phyloP scores from a whole-genome alignment of 2,113 vertebrate species.

The Camelus dromedarius region DNA sequence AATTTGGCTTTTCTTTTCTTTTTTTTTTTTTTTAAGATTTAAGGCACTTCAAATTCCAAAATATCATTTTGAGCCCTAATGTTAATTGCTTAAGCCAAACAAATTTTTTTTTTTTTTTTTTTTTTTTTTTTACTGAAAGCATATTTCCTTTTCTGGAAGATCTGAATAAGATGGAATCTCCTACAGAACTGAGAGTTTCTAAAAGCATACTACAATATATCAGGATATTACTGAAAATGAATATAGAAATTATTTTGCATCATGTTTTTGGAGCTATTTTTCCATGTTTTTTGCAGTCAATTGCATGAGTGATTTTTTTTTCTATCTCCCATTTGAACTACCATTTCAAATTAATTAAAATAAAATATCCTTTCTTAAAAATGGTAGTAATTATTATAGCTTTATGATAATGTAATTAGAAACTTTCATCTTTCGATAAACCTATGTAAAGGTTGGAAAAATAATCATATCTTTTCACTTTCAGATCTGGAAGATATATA shows the following conservation, averaged over 20 bases:
- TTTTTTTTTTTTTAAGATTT: background rate
- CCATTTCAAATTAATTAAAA: background rate
- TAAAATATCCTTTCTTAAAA: background rate
- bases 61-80: background rate
- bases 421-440: slow-evolving; percentile 2
- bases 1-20: background rate
- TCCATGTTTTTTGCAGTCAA: background rate
- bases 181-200: background rate
- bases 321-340: background rate
- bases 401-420: slow-evolving; percentile 27
- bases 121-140: slow-evolving; percentile 16
- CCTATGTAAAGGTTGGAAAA: background rate
- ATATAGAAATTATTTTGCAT: slow-evolving; percentile 15
- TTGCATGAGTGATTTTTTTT: background rate
- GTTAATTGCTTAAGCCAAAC: slow-evolving; percentile 26
- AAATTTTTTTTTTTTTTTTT: background rate
- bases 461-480: background rate
- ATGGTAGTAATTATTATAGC: background rate
- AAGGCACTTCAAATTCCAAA: background rate
- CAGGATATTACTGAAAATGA: slow-evolving; percentile 9
- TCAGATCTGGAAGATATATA: background rate
- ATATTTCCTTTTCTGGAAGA: slow-evolving; percentile 1
- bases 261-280: background rate
- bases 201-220: background rate
- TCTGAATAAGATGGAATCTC: background rate